Evolutionary conservation across 1,140 invertebrate genomes (phyloP).

Genomic region (Zaprionus gabonicus): DNA sequence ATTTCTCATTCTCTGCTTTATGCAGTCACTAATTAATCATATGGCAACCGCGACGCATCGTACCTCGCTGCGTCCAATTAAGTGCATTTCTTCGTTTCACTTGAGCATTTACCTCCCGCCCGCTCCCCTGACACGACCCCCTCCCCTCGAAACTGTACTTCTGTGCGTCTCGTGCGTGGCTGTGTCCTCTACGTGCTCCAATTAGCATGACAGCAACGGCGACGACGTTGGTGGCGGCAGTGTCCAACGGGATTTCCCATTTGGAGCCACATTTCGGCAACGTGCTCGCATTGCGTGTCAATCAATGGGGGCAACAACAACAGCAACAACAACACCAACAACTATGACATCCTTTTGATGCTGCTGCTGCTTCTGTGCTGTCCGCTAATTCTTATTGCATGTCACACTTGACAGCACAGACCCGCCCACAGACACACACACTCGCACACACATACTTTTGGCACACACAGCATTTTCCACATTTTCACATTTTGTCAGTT

Average conservation of each 20-base stretch:
- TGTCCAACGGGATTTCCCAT: slow-evolving; percentile 48
- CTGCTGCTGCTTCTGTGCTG: slow-evolving; percentile 46
- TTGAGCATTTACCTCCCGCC: slow-evolving; percentile 7
- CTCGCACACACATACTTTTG: neutral
- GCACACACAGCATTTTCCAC: slow-evolving; percentile 16
- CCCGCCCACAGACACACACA: slow-evolving; percentile 9
- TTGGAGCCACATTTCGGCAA: slow-evolving; percentile 53
- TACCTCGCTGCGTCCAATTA: slow-evolving; percentile 63
- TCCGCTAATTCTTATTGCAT: slow-evolving; percentile 73
- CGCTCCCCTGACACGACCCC: neutral
- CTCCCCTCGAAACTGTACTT: neutral
- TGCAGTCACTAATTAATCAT: slow-evolving; percentile 70
- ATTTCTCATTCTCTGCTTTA: neutral
- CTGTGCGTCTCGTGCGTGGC: neutral
- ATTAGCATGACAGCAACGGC: slow-evolving; percentile 64
- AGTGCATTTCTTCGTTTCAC: slow-evolving; percentile 71
- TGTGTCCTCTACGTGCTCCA: slow-evolving; percentile 65
- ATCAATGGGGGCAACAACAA: slow-evolving; percentile 55
- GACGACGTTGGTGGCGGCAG: neutral
- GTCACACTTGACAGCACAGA: slow-evolving; percentile 53
- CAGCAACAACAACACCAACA: slow-evolving; percentile 32
- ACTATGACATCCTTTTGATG: slow-evolving; percentile 39
- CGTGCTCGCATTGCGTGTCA: slow-evolving; percentile 69
- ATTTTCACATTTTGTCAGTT: slow-evolving; percentile 53
- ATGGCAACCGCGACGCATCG: slow-evolving; percentile 48